Conservation (phyloP, 2,797 vertebrate genomes). For the Poeciliopsis paucimaculata region DNA sequence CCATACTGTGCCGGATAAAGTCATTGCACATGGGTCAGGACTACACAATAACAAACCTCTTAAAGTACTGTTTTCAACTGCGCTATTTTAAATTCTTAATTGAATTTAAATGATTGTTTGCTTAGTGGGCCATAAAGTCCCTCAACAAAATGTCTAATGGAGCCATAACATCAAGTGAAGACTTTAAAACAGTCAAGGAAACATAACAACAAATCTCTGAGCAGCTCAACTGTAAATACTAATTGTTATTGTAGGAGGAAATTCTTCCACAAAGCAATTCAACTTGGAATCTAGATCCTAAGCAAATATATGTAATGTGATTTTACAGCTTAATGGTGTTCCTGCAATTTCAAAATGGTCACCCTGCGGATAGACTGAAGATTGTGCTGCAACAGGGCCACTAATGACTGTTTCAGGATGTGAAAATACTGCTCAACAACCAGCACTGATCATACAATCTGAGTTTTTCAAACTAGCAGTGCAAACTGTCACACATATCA, state of each 20-base stretch:
- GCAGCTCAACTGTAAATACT: constrained; percentile 74
- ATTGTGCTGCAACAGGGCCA: constrained; percentile 48
- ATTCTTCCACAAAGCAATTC: constrained; percentile 63
- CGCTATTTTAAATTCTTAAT: constrained; percentile 69
- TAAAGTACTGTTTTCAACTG: constrained; percentile 60
- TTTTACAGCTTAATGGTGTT: constrained; percentile 61
- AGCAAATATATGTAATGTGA: constrained; percentile 58
- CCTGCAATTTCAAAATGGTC: constrained; percentile 63
- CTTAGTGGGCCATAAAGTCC: constrained; percentile 70
- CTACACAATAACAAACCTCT: constrained; percentile 65
- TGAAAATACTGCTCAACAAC: constrained; percentile 71
- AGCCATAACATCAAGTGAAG: constrained; percentile 71
- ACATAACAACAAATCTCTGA: constrained; percentile 76
- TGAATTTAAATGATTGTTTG: constrained; percentile 80
- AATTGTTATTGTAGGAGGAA: constrained; percentile 69
- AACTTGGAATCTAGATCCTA: constrained; percentile 47
- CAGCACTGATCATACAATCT: constrained; percentile 65
- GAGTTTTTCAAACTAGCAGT: constrained; percentile 40
- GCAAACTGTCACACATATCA: constrained; percentile 38
- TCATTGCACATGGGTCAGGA: constrained; percentile 59
- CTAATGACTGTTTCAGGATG: constrained; percentile 55
- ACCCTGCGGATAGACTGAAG: constrained; percentile 60
- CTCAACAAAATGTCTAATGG: constrained; percentile 66
- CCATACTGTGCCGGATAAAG: constrained; percentile 38
- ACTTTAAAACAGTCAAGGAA: constrained; percentile 74